Evolutionary conservation across 1,140 invertebrate species (phyloP).

Genomic region (Bradysia coprophila): DNA sequence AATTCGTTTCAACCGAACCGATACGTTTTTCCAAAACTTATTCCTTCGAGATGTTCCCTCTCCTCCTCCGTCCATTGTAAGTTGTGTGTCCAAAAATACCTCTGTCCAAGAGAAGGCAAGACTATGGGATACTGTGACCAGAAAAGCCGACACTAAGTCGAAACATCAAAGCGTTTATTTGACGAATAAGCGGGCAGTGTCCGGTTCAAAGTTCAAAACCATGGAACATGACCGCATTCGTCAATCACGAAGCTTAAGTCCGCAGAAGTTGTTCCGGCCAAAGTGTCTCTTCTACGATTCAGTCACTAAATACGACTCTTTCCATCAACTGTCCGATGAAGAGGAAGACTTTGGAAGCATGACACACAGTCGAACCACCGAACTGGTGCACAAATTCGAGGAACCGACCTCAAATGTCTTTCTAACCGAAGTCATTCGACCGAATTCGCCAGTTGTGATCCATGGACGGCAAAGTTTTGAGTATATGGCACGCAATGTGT

Average conservation of each 20-base stretch:
- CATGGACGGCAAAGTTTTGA: slow-evolving; percentile 13
- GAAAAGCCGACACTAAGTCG: slow-evolving; percentile 12
- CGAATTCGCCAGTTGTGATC: slow-evolving; percentile 1
- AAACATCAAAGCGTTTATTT: slow-evolving; percentile 37
- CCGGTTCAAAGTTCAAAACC: slow-evolving; percentile 46
- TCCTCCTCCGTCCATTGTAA: slow-evolving; percentile 16
- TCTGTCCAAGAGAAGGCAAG: slow-evolving; percentile 39
- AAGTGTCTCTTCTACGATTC: slow-evolving; percentile 13
- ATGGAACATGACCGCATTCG: slow-evolving; percentile 34
- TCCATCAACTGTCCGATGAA: slow-evolving; percentile 10
- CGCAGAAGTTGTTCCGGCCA: slow-evolving; percentile 11
- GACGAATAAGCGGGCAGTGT: slow-evolving; percentile 45
- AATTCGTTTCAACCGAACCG: slow-evolving; percentile 24
- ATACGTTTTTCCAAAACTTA: slow-evolving; percentile 51
- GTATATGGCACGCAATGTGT: slow-evolving; percentile 24
- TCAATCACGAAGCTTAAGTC: slow-evolving; percentile 17
- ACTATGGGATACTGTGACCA: slow-evolving; percentile 1
- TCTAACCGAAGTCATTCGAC: neutral
- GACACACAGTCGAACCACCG: slow-evolving; percentile 19
- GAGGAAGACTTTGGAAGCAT: slow-evolving; percentile 6
- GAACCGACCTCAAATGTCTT: slow-evolving; percentile 3
- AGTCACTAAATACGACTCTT: slow-evolving; percentile 23
- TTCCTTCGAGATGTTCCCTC: slow-evolving; percentile 31
- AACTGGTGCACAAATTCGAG: slow-evolving; percentile 17
- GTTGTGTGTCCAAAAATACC: slow-evolving; percentile 23